These are phyloP conservation scores for Pantelozetes paolii DNA, from an alignment of 2,888 invertebrate genomes.

Conservation along the genomic window DNA sequence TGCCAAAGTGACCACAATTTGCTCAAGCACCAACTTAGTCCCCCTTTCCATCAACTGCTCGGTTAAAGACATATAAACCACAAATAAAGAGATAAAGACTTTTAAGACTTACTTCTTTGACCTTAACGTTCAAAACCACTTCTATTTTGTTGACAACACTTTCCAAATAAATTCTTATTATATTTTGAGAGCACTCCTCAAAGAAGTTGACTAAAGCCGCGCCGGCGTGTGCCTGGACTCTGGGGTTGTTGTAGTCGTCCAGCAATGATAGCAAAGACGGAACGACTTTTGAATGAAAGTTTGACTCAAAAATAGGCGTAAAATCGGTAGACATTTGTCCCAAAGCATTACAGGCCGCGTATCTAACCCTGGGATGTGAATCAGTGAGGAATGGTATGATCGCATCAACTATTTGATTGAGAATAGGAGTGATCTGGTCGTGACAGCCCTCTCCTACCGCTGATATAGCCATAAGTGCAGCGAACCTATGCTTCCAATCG, in stretches of 20 bases:
- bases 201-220: conserved; percentile 98
- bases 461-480: conserved; percentile 96
- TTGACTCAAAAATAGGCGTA: conserved; percentile 92
- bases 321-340: conserved; percentile 99
- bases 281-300: conserved; percentile 85
- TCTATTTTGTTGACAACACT: conserved; percentile 86
- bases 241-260: conserved; percentile 83
- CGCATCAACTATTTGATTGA: conserved; percentile 87
- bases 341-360: conserved; percentile 96
- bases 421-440: conserved; percentile 92
- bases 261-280: conserved; percentile 81
- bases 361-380: conserved; percentile 83
- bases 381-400: conserved; percentile 80
- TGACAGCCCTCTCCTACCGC: conserved; percentile 98
- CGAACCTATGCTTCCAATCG: conserved; percentile 58
- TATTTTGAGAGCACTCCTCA: conserved; percentile 95
- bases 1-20: conserved; percentile 97
- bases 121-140: conserved; percentile 80
- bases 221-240: conserved; percentile 84
- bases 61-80: conserved; percentile 30
- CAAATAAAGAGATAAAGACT: background rate
- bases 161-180: conserved; percentile 83
- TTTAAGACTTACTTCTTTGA: conserved; percentile 68
- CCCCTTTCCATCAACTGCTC: conserved; percentile 77
- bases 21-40: conserved; percentile 92